Evolutionary conservation across 2,797 vertebrate species (phyloP).

Genomic region (Amblyraja radiata): DNA sequence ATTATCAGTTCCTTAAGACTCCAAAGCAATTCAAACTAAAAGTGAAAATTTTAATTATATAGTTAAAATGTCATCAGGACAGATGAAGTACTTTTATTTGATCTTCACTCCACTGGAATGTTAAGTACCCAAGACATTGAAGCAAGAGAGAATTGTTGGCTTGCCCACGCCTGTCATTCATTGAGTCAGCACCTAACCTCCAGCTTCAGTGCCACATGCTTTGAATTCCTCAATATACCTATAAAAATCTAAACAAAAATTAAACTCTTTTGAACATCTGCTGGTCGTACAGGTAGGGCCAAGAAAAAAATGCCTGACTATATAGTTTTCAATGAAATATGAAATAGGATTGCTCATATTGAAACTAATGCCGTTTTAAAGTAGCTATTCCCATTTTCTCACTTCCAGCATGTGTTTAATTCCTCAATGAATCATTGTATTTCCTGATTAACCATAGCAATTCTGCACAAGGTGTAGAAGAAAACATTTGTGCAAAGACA

Average conservation of each 20-base stretch:
- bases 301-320: not conserved
- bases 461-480: not conserved
- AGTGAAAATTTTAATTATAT: not conserved
- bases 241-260: no score
- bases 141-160: no score
- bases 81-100: not conserved
- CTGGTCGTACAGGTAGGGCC: not conserved
- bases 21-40: not conserved
- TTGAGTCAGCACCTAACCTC: no score
- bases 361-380: not conserved
- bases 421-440: not conserved
- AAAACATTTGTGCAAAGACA: not conserved
- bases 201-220: no score
- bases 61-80: not conserved
- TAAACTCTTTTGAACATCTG: not conserved
- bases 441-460: not conserved
- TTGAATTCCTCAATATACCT: no score
- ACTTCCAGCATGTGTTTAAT: not conserved
- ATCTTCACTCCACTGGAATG: not conserved
- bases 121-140: no score
- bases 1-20: not conserved
- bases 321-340: not conserved
- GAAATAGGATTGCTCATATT: not conserved
- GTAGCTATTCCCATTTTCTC: not conserved
- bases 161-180: no score